Percentiles rank a stretch among this genome's conserved stretches.
Conservation (phyloP, 2,797 vertebrate genomes). For the Poliocrania exsul region DNA sequence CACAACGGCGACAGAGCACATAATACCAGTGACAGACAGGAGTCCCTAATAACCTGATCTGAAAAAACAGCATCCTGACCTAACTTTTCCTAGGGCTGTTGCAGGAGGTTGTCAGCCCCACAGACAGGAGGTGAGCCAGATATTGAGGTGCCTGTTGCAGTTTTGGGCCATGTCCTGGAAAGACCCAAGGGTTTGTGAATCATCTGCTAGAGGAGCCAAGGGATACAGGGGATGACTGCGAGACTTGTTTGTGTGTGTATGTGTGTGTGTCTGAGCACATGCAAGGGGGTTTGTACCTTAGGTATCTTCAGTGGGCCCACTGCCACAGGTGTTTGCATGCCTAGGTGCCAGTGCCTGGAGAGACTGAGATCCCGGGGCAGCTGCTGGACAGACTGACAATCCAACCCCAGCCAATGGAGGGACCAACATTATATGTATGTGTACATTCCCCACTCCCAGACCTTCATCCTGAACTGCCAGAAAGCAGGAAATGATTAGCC, state of each 20-base stretch:
- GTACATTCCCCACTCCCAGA: not conserved
- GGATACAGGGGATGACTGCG: not conserved
- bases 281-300: not conserved
- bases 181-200: not conserved
- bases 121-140: not conserved
- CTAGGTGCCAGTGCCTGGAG: not conserved
- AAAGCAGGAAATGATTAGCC: not conserved
- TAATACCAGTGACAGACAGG: not conserved
- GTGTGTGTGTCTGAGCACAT: not conserved
- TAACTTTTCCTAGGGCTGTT: not conserved
- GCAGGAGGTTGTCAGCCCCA: not conserved
- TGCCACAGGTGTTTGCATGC: not conserved
- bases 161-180: not conserved
- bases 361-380: not conserved
- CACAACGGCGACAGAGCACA: not conserved
- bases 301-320: not conserved
- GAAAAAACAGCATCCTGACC: not conserved
- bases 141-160: not conserved
- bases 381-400: not conserved
- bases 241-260: not conserved
- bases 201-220: not conserved
- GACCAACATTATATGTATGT: not conserved
- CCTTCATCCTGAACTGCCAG: not conserved
- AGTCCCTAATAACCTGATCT: not conserved
- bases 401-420: not conserved